These are phyloP conservation scores for Acomys russatus DNA, from an alignment of 2,797 vertebrate genomes.

Conservation along the genomic window DNA sequence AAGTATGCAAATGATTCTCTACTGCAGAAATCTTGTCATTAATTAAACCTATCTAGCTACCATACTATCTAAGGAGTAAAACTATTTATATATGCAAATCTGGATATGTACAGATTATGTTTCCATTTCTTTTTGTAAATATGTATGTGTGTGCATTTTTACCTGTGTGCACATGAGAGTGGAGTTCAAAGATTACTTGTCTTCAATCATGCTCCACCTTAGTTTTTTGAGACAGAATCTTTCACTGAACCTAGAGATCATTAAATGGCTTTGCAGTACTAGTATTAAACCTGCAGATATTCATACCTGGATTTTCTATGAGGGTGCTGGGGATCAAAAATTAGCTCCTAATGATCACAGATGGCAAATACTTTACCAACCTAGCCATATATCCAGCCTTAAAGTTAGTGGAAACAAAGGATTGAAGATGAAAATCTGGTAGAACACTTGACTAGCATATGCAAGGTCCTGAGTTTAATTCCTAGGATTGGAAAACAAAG, in stretches of 20 bases:
- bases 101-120: not conserved
- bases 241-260: not conserved
- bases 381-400: not conserved
- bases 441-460: not conserved
- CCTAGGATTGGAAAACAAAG: not conserved
- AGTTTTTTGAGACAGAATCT: not conserved
- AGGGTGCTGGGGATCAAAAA: not conserved
- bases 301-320: not conserved
- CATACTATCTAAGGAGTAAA: not conserved
- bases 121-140: not conserved
- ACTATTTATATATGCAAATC: not conserved
- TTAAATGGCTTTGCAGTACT: not conserved
- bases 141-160: not conserved
- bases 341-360: not conserved
- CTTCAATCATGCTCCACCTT: not conserved
- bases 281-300: not conserved
- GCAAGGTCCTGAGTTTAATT: not conserved
- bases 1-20: not conserved
- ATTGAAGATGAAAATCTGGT: not conserved
- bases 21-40: slow-evolving; percentile 34
- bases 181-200: not conserved
- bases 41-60: not conserved
- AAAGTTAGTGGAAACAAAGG: not conserved
- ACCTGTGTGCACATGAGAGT: not conserved
- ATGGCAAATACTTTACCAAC: not conserved